Evolutionary conservation across 2,113 vertebrate species (phyloP), one percentile per base, ranked within the genome.

Genomic region (Onychostruthus taczanowskii): DNA sequence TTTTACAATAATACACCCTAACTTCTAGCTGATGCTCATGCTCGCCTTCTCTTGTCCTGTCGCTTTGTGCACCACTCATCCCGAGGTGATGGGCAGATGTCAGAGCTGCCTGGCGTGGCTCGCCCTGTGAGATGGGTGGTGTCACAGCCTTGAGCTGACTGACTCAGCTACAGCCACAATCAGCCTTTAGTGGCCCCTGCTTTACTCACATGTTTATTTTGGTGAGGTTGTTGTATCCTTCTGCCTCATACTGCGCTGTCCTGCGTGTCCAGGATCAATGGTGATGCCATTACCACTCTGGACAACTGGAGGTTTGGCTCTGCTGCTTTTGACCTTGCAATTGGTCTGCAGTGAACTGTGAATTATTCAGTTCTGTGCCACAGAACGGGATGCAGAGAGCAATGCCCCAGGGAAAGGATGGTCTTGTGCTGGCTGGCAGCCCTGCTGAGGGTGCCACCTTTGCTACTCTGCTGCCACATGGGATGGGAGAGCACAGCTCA

Each of bases 91-190:
- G 16, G 76, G 76, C 50, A 55, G 63, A 46, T 1, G 2, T 46
- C 2, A 13, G 4, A 55, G 47, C 53, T 64, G 77, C 89, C 67
- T 23, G 59, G 79, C 4, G 0, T 31, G 50, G 86, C 43, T 30
- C 1, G 0, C 47, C 44, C 46, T 3, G 2, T 1, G 0, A 30
- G 68, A 35, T 0, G 9, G 63, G 28, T 27, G 43, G 16, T 66
- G 11, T 13, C 28, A 41, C 46, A 92, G 69, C 47, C 73, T 56
- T 63, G 44, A 86, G 64, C 61, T 10, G 7, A 22, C 47, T 43
- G 46, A 62, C 37, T 68, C 52, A 37, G 55, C 67, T 47, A 22
- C 70, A 92, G 69, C 46, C 84, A 41, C 61, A 39, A 7, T 39
- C 62, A 56, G 31, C 52, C 55, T 61, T 72, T 37, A 35, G 10